Evolutionary conservation across 2,113 vertebrate species (phyloP), one percentile per base, ranked within the genome.

Genomic region (Sinocyclocheilus anophthalmus): DNA sequence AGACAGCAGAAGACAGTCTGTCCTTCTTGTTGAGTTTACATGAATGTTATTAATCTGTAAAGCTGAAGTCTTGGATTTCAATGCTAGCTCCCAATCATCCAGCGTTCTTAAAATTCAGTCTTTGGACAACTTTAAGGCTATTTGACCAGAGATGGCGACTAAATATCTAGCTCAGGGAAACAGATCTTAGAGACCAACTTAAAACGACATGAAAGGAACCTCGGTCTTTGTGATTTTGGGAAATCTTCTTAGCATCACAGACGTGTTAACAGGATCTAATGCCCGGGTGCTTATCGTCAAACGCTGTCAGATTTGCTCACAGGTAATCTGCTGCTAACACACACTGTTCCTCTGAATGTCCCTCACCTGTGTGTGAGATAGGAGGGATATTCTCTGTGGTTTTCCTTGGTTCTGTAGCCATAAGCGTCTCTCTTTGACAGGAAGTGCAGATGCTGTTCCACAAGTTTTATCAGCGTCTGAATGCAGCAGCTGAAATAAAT

Each of bases 221-320:
- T 18, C 42, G 6, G 59, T 69, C 59, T 85, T 85, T 78, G 84
- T 85, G 45, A 67, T 63, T 69, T 67, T 4, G 7, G 20, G 75
- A 63, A 84, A 79, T 85, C 84, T 18, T 85, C 84, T 85, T 85
- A 70, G 39, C 77, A 78, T 85, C 84, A 22, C 30, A 57, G 37
- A 39, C 61, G 20, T 39, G 76, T 77, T 70, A 55, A 79, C 76
- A 65, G 61, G 84, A 85, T 85, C 76, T 48, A 55, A 13, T 55
- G 22, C 45, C 30, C 10, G 22, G 55, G 59, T 85, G 70, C 84
- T 85, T 70, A 79, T 85, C 76, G 4, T 77, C 53, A 78, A 11
- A 55, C 9, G 4, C 26, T 45, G 76, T 37, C 76, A 85, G 76
- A 85, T 85, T 85, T 85, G 45, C 37, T 10, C 22, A 11, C 8